Conservation (phyloP, 2,888 invertebrate species). For the Limnephilus marmoratus region DNA sequence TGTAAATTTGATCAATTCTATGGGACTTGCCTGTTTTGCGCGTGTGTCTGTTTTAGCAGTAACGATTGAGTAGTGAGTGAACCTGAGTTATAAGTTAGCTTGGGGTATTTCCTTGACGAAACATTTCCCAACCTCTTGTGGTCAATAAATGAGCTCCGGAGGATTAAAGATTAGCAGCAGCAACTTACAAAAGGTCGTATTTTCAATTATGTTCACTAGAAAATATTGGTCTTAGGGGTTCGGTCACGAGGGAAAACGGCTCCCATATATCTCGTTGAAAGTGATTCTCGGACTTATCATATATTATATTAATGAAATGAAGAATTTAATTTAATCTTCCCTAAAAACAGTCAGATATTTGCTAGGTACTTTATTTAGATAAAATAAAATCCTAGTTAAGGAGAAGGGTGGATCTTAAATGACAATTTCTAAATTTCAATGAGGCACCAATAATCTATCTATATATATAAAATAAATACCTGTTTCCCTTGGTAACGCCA, state of each 20-base stretch:
- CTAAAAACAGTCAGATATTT: not conserved
- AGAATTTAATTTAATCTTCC: not conserved
- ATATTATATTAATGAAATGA: not conserved
- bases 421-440: no score
- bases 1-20: not conserved
- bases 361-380: no score
- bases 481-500: no score
- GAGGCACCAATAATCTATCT: no score
- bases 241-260: not conserved
- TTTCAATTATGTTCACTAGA: not conserved
- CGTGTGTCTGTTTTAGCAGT: not conserved
- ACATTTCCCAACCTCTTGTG: constrained; percentile 51
- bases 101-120: constrained; percentile 44
- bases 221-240: constrained; percentile 4
- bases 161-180: constrained; percentile 46
- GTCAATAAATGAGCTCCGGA: constrained; percentile 52
- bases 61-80: not conserved
- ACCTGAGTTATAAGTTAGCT: constrained; percentile 30
- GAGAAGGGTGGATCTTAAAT: no score
- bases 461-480: no score
- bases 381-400: no score
- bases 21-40: not conserved
- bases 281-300: not conserved
- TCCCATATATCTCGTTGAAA: not conserved
- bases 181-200: constrained; percentile 26